Conservation (phyloP, 2,888 invertebrate species). For the Drosophila ezoana region DNA sequence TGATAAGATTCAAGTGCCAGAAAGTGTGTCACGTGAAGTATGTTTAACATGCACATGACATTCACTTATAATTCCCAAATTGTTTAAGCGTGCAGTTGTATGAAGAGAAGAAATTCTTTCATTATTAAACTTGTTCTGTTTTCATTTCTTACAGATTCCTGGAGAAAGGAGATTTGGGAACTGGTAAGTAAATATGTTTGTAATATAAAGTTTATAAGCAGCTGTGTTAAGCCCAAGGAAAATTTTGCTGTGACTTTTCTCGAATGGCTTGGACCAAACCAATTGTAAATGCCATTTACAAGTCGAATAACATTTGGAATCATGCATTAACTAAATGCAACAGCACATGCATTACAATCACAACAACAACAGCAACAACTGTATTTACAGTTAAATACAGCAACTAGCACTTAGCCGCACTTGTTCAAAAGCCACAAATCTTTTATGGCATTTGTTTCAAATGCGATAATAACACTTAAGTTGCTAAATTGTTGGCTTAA, state of each 20-base stretch:
- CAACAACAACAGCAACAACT: conserved; percentile 23
- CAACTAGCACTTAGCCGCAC: conserved; percentile 71
- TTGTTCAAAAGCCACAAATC: conserved; percentile 68
- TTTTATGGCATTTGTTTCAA: conserved; percentile 73
- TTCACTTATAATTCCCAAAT: no score
- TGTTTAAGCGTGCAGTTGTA: no score
- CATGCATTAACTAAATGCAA: conserved; percentile 54
- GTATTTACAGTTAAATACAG: conserved; percentile 47
- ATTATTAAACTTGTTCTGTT: no score
- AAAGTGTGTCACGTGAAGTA: neutral
- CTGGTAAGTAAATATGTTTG: no score
- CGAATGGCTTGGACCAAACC: conserved; percentile 27
- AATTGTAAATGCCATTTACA: conserved; percentile 50
- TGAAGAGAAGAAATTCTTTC: no score
- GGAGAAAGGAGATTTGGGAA: no score
- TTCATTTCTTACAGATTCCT: no score
- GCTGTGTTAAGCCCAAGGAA: no score
- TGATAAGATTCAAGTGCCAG: conserved; percentile 7
- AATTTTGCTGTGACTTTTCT: neutral
- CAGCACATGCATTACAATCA: conserved; percentile 26
- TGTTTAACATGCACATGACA: no score
- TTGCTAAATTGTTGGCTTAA: conserved; percentile 71
- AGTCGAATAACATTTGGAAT: conserved; percentile 45
- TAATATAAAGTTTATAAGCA: no score
- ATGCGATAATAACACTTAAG: conserved; percentile 78